Evolutionary conservation across 2,888 invertebrate species (phyloP), one percentile per base, ranked within the genome.

Genomic region (Macaria notata): DNA sequence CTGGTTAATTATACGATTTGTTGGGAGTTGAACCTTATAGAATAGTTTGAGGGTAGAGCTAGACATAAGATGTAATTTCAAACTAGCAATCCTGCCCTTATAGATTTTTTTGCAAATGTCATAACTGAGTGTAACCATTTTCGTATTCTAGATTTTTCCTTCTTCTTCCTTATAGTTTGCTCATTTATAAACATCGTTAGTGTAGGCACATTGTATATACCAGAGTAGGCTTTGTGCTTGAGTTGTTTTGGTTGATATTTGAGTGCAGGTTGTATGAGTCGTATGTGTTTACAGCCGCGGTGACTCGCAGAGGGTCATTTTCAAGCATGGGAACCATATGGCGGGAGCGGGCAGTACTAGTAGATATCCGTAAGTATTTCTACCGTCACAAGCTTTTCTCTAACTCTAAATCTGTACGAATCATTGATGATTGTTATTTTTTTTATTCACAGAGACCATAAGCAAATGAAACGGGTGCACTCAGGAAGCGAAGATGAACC

Each of bases 401-500:
- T n/a, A n/a, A n/a, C n/a, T n/a, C n/a, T n/a, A n/a, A n/a, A n/a
- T n/a, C n/a, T n/a, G n/a, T n/a, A n/a, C n/a, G n/a, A n/a, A n/a
- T n/a, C n/a, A n/a, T n/a, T n/a, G n/a, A n/a, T n/a, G n/a, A n/a
- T n/a, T 33, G 33, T 33, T 33, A 33, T 33, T 33, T 4, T 33
- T 33, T 33, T 6, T 33, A 6, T 36, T 82, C 83, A 65, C 92
- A 97, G 97, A 88, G 97, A 97, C 72, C 96, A 96, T 84, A 96
- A 96, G 76, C 95, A 95, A 87, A 94, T 96, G 92, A 96, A 96
- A 88, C 93, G 96, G 69, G 92, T 93, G 66, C 94, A 94, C 71
- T 95, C 94, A 65, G 95, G 95, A 47, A 94, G 94, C 66, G 96
- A 96, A 80, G 96, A 96, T 65, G 96, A 96, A 69, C 94, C 94